phyloP scores from a whole-genome alignment of 2,888 invertebrate species.

The Alsophila aescularia region DNA sequence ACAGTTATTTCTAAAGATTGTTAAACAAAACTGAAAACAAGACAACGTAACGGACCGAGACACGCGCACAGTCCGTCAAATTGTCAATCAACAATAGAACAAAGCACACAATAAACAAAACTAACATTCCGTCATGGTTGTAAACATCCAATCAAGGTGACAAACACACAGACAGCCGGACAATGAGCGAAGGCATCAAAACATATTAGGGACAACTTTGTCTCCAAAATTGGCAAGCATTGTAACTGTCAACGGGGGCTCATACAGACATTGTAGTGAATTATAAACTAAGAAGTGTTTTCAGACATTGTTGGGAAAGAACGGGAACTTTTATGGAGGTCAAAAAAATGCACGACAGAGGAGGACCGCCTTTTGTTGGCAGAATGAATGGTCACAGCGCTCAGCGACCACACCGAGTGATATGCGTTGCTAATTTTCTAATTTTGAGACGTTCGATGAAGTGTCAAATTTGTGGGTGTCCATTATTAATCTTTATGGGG shows the following conservation, averaged over 20 bases:
- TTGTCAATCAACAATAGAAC: slow-evolving; percentile 46
- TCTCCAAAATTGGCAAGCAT: slow-evolving; percentile 74
- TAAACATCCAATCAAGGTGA: slow-evolving; percentile 65
- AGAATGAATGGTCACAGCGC: slow-evolving; percentile 63
- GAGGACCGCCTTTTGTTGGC: slow-evolving; percentile 54
- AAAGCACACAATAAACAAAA: slow-evolving; percentile 57
- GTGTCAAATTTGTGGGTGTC: slow-evolving; percentile 9
- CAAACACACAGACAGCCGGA: slow-evolving; percentile 57
- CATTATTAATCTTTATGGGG: slow-evolving; percentile 1
- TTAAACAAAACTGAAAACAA: slow-evolving; percentile 37
- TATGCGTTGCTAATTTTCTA: slow-evolving; percentile 77
- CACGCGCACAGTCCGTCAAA: slow-evolving; percentile 53
- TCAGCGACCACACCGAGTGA: slow-evolving; percentile 74
- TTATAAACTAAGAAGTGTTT: slow-evolving; percentile 57
- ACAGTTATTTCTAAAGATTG: slow-evolving; percentile 13
- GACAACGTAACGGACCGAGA: slow-evolving; percentile 59
- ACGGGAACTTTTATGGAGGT: slow-evolving; percentile 49
- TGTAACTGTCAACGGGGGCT: slow-evolving; percentile 71
- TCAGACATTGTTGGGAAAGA: slow-evolving; percentile 55
- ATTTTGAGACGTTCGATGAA: slow-evolving; percentile 44
- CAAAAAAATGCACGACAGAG: slow-evolving; percentile 44
- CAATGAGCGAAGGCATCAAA: slow-evolving; percentile 77
- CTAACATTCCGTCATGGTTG: slow-evolving; percentile 65
- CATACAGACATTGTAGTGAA: slow-evolving; percentile 47
- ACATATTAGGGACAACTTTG: slow-evolving; percentile 78